Conservation (phyloP, 2,888 invertebrate genomes). For the Drosophila macrospina region DNA sequence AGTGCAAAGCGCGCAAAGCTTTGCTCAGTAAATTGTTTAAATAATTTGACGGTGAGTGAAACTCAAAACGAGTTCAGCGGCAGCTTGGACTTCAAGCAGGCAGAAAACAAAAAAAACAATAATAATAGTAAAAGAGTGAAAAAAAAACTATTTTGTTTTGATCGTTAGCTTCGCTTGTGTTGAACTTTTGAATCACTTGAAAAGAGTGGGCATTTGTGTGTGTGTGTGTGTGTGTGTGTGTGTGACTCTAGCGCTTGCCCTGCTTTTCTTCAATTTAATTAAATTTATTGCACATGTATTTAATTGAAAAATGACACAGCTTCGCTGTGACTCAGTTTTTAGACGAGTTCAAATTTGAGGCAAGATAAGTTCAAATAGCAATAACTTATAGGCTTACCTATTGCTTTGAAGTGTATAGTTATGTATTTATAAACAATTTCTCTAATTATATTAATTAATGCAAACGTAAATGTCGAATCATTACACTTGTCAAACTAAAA, state of each 20-base stretch:
- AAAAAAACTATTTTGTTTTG: slow-evolving; percentile 71
- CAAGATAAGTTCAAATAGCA: too few relatives aligned
- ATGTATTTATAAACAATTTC: too few relatives aligned
- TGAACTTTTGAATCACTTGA: slow-evolving; percentile 1
- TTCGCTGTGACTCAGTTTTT: slow-evolving; percentile 6
- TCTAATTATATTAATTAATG: too few relatives aligned
- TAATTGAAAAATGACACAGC: slow-evolving; percentile 65
- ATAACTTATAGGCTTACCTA: too few relatives aligned
- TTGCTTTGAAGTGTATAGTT: background rate
- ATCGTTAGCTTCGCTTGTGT: slow-evolving; percentile 59
- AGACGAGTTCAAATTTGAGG: background rate
- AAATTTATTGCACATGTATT: slow-evolving; percentile 39
- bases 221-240: background rate
- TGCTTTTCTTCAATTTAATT: slow-evolving; percentile 35
- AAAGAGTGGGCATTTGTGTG: background rate
- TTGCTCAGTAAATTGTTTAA: slow-evolving; percentile 47
- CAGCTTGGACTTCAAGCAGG: too few relatives aligned
- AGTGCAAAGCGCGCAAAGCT: slow-evolving; percentile 54
- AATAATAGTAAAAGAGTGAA: background rate
- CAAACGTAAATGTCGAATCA: too few relatives aligned
- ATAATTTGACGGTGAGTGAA: slow-evolving; percentile 56
- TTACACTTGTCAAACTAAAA: too few relatives aligned
- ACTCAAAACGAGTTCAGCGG: slow-evolving; percentile 64
- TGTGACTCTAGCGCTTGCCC: slow-evolving; percentile 10
- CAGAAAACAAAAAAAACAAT: background rate